phyloP scores from a whole-genome alignment of 2,888 invertebrate species.

The Clanis bilineata region DNA sequence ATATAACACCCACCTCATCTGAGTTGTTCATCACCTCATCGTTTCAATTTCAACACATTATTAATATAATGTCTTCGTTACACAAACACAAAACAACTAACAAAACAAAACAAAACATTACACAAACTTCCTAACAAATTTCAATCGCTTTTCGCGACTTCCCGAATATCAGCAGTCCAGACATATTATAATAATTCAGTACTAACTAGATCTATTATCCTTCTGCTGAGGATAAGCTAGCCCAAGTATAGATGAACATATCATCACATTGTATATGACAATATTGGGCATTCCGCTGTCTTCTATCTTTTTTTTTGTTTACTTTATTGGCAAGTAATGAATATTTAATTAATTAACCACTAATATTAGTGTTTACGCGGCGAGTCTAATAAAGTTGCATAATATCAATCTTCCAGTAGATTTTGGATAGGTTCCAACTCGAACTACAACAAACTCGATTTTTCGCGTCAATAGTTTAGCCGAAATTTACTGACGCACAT shows the following conservation, averaged over 20 bases:
- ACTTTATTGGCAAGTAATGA: not conserved
- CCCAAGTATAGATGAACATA: too few relatives aligned
- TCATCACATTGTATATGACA: too few relatives aligned
- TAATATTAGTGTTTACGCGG: slow-evolving; percentile 5
- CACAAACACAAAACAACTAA: too few relatives aligned
- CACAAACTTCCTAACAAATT: not conserved
- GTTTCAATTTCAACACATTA: not conserved
- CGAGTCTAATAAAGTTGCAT: not conserved
- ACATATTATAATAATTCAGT: too few relatives aligned
- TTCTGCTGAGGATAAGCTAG: too few relatives aligned
- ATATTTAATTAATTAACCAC: not conserved
- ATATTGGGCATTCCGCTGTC: too few relatives aligned
- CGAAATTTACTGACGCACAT: not conserved
- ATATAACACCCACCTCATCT: not conserved
- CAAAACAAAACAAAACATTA: too few relatives aligned
- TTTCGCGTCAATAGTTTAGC: not conserved
- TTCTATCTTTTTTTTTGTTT: too few relatives aligned
- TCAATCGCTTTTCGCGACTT: too few relatives aligned
- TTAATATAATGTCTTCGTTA: not conserved
- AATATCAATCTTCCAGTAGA: not conserved
- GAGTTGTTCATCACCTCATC: too few relatives aligned
- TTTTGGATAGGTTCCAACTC: slow-evolving; percentile 6
- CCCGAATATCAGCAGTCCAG: too few relatives aligned
- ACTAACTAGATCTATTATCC: too few relatives aligned
- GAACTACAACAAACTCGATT: not conserved